These are phyloP conservation scores for Sebastes melanostomus DNA, from an alignment of 2,797 vertebrate genomes.

Conservation along the genomic window DNA sequence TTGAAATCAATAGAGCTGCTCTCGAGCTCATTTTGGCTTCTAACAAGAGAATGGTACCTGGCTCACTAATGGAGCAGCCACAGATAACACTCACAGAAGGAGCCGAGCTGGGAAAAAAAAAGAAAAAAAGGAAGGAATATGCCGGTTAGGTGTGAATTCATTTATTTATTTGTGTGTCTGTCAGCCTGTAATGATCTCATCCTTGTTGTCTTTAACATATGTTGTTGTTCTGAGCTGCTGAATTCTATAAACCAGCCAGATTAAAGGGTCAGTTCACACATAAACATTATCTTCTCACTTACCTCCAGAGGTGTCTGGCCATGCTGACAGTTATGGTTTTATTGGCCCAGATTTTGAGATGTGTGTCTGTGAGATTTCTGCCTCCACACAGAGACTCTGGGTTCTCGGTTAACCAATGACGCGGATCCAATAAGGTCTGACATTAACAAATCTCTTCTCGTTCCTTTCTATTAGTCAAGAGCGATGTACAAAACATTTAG, in stretches of 20 bases:
- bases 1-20: constrained; percentile 74
- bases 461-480: not conserved
- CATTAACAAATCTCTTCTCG: not conserved
- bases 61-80: constrained; percentile 54
- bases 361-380: not conserved
- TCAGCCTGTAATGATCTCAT: not conserved
- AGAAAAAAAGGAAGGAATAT: not conserved
- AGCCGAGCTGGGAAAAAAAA: not conserved
- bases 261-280: not conserved
- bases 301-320: not conserved
- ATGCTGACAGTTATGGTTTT: not conserved
- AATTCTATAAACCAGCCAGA: not conserved
- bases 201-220: constrained; percentile 12
- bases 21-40: constrained; percentile 61
- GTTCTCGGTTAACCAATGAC: not conserved
- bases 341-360: not conserved
- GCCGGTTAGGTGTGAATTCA: not conserved
- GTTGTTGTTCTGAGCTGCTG: constrained; percentile 4
- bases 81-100: constrained; percentile 20
- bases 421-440: not conserved
- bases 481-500: not conserved
- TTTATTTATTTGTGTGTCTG: constrained; percentile 25
- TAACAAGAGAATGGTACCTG: constrained; percentile 57
- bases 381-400: not conserved
- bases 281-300: not conserved